phyloP scores from a whole-genome alignment of 2,888 invertebrate species.

The Brenthis hecate region DNA sequence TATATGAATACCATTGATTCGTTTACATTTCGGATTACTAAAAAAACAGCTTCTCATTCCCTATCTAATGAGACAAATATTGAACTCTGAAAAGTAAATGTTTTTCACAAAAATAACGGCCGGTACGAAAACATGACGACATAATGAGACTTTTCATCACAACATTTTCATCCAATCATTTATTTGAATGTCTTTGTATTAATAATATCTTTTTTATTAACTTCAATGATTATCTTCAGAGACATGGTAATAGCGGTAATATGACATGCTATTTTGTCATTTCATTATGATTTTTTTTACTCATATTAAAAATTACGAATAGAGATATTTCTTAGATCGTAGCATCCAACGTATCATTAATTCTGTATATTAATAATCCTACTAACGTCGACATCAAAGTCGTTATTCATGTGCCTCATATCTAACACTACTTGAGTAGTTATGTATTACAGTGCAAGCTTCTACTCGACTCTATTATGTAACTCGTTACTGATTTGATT shows the following conservation, averaged over 20 bases:
- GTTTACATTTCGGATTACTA: conserved; percentile 8
- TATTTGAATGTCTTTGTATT: conserved; percentile 40
- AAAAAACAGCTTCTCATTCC: conserved; percentile 39
- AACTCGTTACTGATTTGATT: conserved; percentile 9
- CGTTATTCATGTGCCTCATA: conserved; percentile 7
- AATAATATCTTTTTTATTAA: conserved; percentile 41
- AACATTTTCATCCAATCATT: conserved; percentile 33
- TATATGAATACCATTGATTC: neutral
- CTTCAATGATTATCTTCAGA: conserved; percentile 37
- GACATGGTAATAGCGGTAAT: conserved; percentile 33
- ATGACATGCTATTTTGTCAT: conserved; percentile 39
- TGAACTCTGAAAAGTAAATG: conserved; percentile 48
- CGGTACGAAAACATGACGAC: conserved; percentile 40
- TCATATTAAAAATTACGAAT: conserved; percentile 28
- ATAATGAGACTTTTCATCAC: conserved; percentile 37
- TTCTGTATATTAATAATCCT: conserved; percentile 24
- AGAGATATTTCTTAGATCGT: conserved; percentile 29
- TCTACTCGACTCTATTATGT: conserved; percentile 5
- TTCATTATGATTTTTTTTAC: conserved; percentile 34
- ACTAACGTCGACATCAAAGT: conserved; percentile 24
- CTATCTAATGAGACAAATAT: conserved; percentile 45
- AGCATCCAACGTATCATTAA: conserved; percentile 26
- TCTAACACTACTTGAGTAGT: conserved; percentile 6
- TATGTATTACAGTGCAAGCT: neutral
- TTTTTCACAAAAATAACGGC: conserved; percentile 44